Conservation (phyloP, 2,888 invertebrate species). For the Apotomis betuletana region DNA sequence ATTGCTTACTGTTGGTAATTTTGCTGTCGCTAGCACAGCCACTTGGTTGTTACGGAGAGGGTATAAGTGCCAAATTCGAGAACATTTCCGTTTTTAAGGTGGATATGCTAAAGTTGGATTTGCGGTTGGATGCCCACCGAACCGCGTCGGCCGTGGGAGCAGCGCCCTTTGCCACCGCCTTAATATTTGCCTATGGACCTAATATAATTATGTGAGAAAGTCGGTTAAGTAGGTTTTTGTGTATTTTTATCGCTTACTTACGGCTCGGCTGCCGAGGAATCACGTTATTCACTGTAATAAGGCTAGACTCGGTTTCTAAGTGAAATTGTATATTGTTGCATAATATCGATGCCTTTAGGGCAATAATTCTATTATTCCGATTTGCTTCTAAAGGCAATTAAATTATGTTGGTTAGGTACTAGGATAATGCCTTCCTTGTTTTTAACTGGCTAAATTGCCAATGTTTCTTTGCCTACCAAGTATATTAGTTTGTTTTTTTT, state of each 20-base stretch:
- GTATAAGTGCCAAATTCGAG: conserved; percentile 3
- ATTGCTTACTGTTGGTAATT: conserved; percentile 16
- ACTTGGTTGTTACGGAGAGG: background rate
- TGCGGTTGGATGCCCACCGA: conserved; percentile 28
- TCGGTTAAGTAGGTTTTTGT: conserved; percentile 28
- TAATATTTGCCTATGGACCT: conserved; percentile 40
- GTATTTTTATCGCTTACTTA: conserved; percentile 14
- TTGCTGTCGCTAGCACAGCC: background rate
- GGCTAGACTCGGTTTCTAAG: background rate
- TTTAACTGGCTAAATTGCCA: no score
- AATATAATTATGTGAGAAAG: conserved; percentile 38
- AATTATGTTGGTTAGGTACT: no score
- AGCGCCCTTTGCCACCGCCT: conserved; percentile 36
- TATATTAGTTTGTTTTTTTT: no score
- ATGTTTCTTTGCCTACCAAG: no score
- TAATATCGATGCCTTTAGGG: no score
- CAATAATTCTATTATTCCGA: no score
- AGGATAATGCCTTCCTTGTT: no score
- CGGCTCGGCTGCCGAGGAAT: background rate
- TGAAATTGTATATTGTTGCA: background rate
- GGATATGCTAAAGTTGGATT: background rate
- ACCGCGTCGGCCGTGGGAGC: conserved; percentile 36
- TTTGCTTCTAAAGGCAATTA: no score
- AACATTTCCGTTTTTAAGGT: background rate
- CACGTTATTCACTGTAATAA: background rate